A percentile compares a stretch with the other conserved stretches of the same genome.
These are phyloP conservation scores for Phyllostomus discolor DNA, from an alignment of 2,113 vertebrate species.

Conservation along the genomic window DNA sequence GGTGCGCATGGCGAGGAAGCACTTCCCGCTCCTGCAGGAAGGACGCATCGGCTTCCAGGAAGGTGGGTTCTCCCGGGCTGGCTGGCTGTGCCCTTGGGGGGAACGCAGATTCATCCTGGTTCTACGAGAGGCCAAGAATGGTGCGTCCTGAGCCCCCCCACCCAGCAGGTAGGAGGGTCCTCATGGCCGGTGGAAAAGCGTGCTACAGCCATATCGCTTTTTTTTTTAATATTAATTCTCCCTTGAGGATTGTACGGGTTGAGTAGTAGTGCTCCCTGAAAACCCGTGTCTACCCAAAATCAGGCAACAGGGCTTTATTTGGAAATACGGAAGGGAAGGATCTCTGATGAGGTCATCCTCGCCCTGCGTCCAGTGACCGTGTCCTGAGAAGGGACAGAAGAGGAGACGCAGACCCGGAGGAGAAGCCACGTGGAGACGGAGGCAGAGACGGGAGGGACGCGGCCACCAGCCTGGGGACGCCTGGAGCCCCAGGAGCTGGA, in stretches of 20 bases:
- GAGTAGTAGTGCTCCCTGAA: accelerated
- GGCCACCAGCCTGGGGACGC: not conserved
- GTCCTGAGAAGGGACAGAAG: too few relatives aligned
- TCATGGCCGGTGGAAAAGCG: too few relatives aligned
- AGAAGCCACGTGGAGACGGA: too few relatives aligned
- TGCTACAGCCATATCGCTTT: accelerated
- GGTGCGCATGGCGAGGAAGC: constrained; percentile 75
- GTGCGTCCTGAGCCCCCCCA: too few relatives aligned
- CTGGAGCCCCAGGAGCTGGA: not conserved
- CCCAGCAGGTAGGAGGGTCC: too few relatives aligned
- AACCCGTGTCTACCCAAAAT: not conserved
- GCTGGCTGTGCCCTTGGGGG: not conserved
- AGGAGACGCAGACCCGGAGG: too few relatives aligned
- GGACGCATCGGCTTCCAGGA: constrained; percentile 80
- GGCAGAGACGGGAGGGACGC: too few relatives aligned
- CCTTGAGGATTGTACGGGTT: accelerated
- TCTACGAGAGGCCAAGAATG: too few relatives aligned
- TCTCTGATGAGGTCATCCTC: accelerated
- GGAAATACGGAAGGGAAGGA: not conserved
- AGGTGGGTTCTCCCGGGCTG: constrained; percentile 73
- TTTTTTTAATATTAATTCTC: too few relatives aligned
- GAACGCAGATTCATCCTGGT: too few relatives aligned
- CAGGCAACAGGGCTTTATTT: accelerated
- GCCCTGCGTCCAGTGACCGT: accelerated
- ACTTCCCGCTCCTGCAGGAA: constrained; percentile 78